Percentiles rank a stretch among this genome's conserved stretches.
phyloP scores from a whole-genome alignment of 2,113 vertebrate genomes.

The Onychostoma macrolepis region DNA sequence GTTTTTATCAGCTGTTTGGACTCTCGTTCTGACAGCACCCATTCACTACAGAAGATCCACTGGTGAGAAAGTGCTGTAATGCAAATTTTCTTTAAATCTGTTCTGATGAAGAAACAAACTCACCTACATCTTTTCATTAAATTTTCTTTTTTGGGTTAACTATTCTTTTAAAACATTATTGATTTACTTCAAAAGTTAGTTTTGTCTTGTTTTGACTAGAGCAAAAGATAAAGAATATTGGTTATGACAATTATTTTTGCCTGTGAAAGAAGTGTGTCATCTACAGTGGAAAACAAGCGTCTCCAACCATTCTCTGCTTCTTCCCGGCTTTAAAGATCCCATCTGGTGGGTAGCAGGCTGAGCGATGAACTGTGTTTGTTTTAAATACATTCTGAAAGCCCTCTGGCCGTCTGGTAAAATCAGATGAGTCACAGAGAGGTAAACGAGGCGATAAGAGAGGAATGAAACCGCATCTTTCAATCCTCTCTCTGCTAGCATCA shows the following conservation, averaged over 20 bases:
- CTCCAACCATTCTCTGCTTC: conserved; percentile 13
- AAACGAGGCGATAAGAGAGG: conserved; percentile 63
- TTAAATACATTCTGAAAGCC: conserved; percentile 59
- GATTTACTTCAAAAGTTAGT: not conserved
- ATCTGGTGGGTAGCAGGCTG: conserved; percentile 32
- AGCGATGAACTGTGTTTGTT: conserved; percentile 36
- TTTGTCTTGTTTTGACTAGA: not conserved
- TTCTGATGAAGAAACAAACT: too few species aligned
- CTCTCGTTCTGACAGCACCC: too few species aligned
- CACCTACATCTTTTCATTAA: not conserved
- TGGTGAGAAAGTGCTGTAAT: too few species aligned
- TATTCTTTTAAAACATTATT: not conserved
- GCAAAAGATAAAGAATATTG: not conserved
- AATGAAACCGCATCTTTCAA: conserved; percentile 65
- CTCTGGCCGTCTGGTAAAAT: conserved; percentile 64
- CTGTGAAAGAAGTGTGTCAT: not conserved
- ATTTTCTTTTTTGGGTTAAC: not conserved
- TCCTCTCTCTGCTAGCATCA: conserved; percentile 68
- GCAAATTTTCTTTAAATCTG: too few species aligned
- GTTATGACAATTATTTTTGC: not conserved
- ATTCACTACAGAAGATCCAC: too few species aligned
- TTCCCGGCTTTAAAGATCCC: conserved; percentile 23
- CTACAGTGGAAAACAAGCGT: not conserved
- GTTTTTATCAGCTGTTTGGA: too few species aligned
- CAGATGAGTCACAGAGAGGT: conserved; percentile 71